Base-by-base conservation (phyloP, 2,113 vertebrate species). In the Alligator sinensis region DNA sequence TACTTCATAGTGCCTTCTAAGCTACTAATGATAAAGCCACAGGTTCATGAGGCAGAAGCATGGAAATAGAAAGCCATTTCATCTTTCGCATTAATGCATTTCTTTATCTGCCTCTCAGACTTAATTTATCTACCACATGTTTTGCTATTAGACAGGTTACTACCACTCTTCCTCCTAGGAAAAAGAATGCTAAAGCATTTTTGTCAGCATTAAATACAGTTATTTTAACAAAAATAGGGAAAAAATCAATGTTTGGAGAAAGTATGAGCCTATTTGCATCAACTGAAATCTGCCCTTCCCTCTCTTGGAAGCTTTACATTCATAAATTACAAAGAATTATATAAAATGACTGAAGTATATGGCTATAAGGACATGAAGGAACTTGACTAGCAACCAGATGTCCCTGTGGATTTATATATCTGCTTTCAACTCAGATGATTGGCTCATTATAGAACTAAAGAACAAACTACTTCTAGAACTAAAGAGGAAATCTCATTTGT, bases 71-170 rank as follows among this genome's bases (percentile, higher is more conserved):
- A 55, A 17, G 28, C 21, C 1, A 1, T 5, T 64, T 82, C 38
- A 11, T 1, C 7, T 89, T 74, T 76, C 3, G 80, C 1, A 0
- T 18, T 55, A 72, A 34, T 2, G 0, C 47, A 19, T 12, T 6
- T 19, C 34, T 89, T 78, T 54, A 55, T 21, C 30, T 72, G 9
- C 14, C 6, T 24, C 59, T 4, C 12, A 60, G 4, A 22, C 21
- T 17, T 6, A 15, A 3, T 1, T 5, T 30, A 61, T 80, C 38
- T 2, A 10, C n/a, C 12, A 28, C 88, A 6, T 12, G 18, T 1
- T 59, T 15, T 85, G 5, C 12, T 17, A 16, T 19, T 7, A 3
- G 2, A 2, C 59, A 59, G 59, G 3, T 25, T 87, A 24, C 9
- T 91, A n/a, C 2, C 7, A 16, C 34, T 57, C 18, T 2, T 27